phyloP scores from a whole-genome alignment of 2,113 vertebrate genomes.

The Hemichromis elongatus region DNA sequence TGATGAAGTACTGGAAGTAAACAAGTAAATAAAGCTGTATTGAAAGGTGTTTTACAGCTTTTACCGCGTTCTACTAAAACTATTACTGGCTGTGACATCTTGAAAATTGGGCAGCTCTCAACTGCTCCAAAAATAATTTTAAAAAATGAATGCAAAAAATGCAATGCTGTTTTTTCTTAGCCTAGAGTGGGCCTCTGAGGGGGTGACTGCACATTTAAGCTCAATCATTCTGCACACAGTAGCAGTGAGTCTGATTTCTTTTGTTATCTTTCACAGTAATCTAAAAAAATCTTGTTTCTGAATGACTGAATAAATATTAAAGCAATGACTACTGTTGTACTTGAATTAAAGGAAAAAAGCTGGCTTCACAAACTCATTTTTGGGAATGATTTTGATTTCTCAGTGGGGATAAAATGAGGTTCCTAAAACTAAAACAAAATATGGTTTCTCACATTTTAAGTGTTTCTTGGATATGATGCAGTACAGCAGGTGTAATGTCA shows the following conservation, averaged over 20 bases:
- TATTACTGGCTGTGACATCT: not conserved
- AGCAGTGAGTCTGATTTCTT: not conserved
- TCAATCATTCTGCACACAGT: not conserved
- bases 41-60: not conserved
- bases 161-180: not conserved
- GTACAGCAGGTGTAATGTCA: not conserved
- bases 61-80: fast-evolving
- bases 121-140: not conserved
- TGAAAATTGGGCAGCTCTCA: not conserved
- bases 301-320: not conserved
- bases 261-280: not conserved
- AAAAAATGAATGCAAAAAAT: not conserved
- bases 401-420: not conserved
- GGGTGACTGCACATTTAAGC: not conserved
- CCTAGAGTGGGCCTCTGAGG: not conserved
- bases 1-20: fast-evolving
- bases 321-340: not conserved
- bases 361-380: not conserved
- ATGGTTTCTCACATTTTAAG: not conserved
- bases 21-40: not conserved
- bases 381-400: fast-evolving
- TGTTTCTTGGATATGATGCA: not conserved
- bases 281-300: no score
- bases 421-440: not conserved
- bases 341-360: not conserved